Conservation (phyloP, 2,113 vertebrate species). For the Cebidichthys violaceus region DNA sequence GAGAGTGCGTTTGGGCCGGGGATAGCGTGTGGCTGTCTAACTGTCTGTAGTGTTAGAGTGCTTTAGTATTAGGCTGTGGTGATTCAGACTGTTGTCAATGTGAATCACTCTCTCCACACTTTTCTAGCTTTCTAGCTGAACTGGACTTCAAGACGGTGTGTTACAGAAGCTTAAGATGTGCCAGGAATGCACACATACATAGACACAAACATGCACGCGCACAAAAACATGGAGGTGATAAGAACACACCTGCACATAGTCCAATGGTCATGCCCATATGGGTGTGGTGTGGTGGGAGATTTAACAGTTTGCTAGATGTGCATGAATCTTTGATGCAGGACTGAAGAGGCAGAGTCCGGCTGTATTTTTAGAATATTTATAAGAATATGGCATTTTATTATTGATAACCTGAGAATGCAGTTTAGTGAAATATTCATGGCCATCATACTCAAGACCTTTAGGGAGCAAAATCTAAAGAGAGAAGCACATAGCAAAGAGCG, state of each 20-base stretch:
- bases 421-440: conserved; percentile 82
- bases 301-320: conserved; percentile 68
- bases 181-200: background rate
- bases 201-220: conserved; percentile 1
- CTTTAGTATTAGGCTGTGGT: conserved; percentile 33
- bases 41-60: conserved; percentile 37
- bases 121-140: conserved; percentile 31
- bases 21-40: conserved; percentile 18
- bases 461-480: conserved; percentile 68
- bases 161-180: background rate
- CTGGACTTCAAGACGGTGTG: conserved; percentile 29
- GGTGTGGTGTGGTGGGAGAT: conserved; percentile 54
- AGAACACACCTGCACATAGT: conserved; percentile 50
- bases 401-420: conserved; percentile 84
- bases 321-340: conserved; percentile 78
- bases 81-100: conserved; percentile 58
- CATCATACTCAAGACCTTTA: conserved; percentile 67
- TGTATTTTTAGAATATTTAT: conserved; percentile 86
- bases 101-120: conserved; percentile 54
- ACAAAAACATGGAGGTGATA: conserved; percentile 37
- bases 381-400: conserved; percentile 84
- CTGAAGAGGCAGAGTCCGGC: conserved; percentile 69
- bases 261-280: conserved; percentile 40
- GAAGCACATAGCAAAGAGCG: conserved; percentile 29
- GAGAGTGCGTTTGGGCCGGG: conserved; percentile 31